These are phyloP conservation scores for Cheilosia scutellata DNA, from an alignment of 2,888 invertebrate species.

Conservation along the genomic window DNA sequence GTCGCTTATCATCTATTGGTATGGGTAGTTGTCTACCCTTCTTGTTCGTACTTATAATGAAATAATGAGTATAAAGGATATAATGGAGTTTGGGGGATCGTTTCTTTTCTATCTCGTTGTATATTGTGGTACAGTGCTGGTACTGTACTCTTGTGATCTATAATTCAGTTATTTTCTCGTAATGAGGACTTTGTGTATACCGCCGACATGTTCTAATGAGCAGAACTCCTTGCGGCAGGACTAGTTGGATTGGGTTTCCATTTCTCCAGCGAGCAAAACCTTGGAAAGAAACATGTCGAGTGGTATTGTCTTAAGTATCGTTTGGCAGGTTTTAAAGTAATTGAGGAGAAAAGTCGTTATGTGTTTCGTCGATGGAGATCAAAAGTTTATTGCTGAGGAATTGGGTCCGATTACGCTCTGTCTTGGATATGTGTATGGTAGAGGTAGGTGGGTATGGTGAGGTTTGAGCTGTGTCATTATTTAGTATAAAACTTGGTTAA, in stretches of 20 bases:
- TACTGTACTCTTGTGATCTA: conserved; percentile 16
- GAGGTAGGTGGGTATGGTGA: no score
- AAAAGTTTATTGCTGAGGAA: no score
- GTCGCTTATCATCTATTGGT: conserved; percentile 8
- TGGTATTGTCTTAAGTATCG: not conserved
- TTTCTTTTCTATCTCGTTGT: not conserved
- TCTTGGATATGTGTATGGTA: no score
- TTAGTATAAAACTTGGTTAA: no score
- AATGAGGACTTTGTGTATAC: conserved; percentile 20
- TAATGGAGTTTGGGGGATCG: conserved; percentile 11
- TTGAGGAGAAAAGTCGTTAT: no score
- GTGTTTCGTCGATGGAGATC: no score
- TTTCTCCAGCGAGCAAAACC: not conserved
- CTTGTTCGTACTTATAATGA: conserved; percentile 27
- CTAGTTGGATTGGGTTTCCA: not conserved
- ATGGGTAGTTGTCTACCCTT: conserved; percentile 12
- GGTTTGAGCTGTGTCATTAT: no score
- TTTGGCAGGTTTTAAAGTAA: no score
- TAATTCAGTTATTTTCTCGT: conserved; percentile 43
- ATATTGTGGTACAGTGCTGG: not conserved
- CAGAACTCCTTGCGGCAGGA: conserved; percentile 1
- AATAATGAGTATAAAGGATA: conserved; percentile 50
- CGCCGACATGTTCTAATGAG: conserved; percentile 9
- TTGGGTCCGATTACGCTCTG: no score
- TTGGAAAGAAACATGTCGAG: not conserved